These are phyloP conservation scores for Plemyria rubiginata DNA, from an alignment of 2,888 invertebrate genomes.

Conservation along the genomic window DNA sequence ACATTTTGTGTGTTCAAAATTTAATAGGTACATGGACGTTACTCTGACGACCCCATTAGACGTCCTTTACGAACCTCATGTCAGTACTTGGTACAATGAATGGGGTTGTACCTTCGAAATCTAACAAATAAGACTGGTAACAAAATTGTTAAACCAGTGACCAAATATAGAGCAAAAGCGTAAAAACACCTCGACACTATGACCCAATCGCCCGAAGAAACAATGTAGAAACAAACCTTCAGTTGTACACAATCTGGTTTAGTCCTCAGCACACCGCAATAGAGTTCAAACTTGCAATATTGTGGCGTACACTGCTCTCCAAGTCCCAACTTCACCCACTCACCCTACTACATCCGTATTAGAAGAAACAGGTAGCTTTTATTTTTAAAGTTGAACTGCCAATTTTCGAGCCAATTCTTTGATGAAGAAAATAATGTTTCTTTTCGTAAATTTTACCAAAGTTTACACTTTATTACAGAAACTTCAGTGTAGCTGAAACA, in stretches of 20 bases:
- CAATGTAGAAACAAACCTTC: not conserved
- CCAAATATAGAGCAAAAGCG: not conserved
- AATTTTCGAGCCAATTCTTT: no score
- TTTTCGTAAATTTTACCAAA: no score
- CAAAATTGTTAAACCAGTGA: not conserved
- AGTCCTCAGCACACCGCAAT: not conserved
- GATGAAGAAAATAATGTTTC: no score
- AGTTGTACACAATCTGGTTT: not conserved
- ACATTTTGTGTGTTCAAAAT: no score
- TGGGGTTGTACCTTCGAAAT: not conserved
- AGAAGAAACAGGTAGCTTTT: not conserved
- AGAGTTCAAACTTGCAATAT: not conserved
- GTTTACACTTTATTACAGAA: no score
- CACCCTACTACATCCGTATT: not conserved
- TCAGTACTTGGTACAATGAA: no score
- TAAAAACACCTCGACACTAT: not conserved
- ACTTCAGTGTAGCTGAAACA: no score
- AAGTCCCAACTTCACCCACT: slow-evolving; percentile 1
- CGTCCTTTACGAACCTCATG: no score
- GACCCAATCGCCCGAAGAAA: slow-evolving; percentile 3
- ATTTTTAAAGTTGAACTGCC: no score
- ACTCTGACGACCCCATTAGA: no score
- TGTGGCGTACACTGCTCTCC: not conserved
- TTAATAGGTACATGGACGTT: no score
- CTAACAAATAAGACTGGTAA: not conserved